Conservation (phyloP, 1,140 invertebrate genomes). For the Drosophila elegans region DNA sequence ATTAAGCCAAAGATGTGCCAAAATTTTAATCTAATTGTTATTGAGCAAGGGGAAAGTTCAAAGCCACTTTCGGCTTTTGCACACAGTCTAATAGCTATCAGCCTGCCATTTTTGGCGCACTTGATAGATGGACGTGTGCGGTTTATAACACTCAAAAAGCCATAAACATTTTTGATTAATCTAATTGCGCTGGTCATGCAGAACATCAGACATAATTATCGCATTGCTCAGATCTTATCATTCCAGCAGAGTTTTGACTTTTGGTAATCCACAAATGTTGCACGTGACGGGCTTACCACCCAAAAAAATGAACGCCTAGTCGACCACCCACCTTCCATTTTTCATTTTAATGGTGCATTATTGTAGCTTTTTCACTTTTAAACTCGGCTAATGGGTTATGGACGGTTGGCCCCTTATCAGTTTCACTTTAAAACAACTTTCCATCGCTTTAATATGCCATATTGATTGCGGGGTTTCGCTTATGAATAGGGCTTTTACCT, state of each 20-base stretch:
- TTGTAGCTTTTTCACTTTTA: conserved; percentile 12
- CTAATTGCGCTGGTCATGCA: conserved; percentile 37
- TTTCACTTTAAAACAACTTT: conserved; percentile 61
- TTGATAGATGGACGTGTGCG: conserved; percentile 12
- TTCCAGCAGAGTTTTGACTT: background rate
- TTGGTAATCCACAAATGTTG: conserved; percentile 21
- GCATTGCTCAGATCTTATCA: conserved; percentile 27
- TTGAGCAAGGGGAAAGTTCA: conserved; percentile 36
- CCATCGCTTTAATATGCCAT: conserved; percentile 67
- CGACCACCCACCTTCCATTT: conserved; percentile 6
- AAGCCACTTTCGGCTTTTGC: conserved; percentile 34
- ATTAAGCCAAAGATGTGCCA: conserved; percentile 14
- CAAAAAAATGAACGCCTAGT: background rate
- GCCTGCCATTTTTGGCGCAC: conserved; percentile 34
- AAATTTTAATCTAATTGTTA: conserved; percentile 9
- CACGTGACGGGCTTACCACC: conserved; percentile 27
- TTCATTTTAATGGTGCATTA: conserved; percentile 29
- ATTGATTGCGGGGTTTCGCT: conserved; percentile 50
- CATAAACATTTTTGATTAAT: conserved; percentile 37
- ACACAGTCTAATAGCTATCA: conserved; percentile 10
- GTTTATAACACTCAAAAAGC: conserved; percentile 23
- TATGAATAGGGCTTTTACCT: conserved; percentile 41
- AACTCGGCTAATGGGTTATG: conserved; percentile 51
- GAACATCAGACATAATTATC: conserved; percentile 27
- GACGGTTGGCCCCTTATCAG: conserved; percentile 49